Base-by-base conservation (phyloP, 2,888 invertebrate genomes). In the Cheilosia grossa region DNA sequence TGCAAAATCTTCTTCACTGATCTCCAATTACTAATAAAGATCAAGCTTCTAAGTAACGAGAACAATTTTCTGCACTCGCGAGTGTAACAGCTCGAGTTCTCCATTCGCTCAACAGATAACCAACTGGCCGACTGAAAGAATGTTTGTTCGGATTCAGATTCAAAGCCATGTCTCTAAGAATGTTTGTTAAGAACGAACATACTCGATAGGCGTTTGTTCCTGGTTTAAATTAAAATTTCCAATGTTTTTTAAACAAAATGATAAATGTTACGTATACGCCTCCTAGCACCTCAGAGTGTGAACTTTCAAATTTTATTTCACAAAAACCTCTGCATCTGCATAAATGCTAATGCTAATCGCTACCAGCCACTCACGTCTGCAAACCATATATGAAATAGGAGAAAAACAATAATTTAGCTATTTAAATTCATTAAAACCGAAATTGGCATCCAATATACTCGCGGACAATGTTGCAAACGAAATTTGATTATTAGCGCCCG, bases 181-280 rank as follows among this genome's bases (percentile, higher is more conserved):
- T 24, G 2, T 24, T 24, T 24, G 24, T 3, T 24, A 24, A 24
- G 24, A 24, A 24, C 1, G 24, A 24, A 24, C 24, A 24, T 3
- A 2, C 24, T 24, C 24, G 2, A 2, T 6, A 4, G 2, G 1
- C 44, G 17, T 17, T 17, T 7, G 7, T n/a, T 47, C 42, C 42
- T 17, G 17, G 17, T 47, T 47, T 47, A 19, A 47, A 47, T 47
- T 19, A 7, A 6, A n/a, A n/a, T 42, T n/a, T 42, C 6, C 42
- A 42, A 17, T 19, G 19, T 44, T 44, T 17, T 17, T 2, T 19
- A 44, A 19, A 7, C 19, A 9, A 47, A 47, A 47, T 66, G 24
- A 17, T 53, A 63, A 63, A 64, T 75, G 66, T 75, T 66, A 66
- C 74, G 74, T 75, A 75, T 75, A 75, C 66, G 66, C 74, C 74